Evolutionary conservation across 2,797 vertebrate species (phyloP), one percentile per base, ranked within the genome.

Genomic region (Sebastes miniatus): DNA sequence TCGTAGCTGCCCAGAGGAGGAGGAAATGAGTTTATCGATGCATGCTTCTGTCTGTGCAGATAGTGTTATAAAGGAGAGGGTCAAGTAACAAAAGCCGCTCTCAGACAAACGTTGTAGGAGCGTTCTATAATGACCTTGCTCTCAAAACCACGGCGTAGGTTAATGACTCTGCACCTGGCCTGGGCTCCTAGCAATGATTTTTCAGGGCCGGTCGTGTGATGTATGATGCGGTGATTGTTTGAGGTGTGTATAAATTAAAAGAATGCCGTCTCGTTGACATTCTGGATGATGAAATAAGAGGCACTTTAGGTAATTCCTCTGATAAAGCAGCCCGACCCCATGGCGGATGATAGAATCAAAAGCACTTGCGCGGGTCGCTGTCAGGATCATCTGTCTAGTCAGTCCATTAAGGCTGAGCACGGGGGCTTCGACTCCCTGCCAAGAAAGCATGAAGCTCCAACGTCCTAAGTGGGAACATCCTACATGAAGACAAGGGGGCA

Each of bases 301-400:
- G 96, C 97, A 98, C 98, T 99, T 98, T 97, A 97, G 96, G 96
- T 97, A 98, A 97, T 97, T 98, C 96, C 93, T 96, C 93, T 97
- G 97, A 98, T 97, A 96, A 97, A 97, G 97, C 94, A 90, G 93
- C 92, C 93, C 95, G 94, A 96, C 96, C 97, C 96, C 93, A 90
- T 86, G 93, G 94, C 7, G 61, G 79, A 87, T 96, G 97, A 98
- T 97, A 96, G 96, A 97, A 97, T 97, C 97, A 97, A 97, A 96
- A 96, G 96, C 95, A 92, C 95, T 97, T 88, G 95, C 93, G 93
- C 89, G 83, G 93, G 96, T 97, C 94, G 95, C 95, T 96, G 96
- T 95, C 94, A 84, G 95, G 94, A 96, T 97, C 95, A 97, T 99
- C 95, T 94, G 95, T 98, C 96, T 96, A 87, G 94, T 94, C 93